Evolutionary conservation across 2,113 vertebrate genomes (phyloP).

Genomic region (Dicaeum eximium): DNA sequence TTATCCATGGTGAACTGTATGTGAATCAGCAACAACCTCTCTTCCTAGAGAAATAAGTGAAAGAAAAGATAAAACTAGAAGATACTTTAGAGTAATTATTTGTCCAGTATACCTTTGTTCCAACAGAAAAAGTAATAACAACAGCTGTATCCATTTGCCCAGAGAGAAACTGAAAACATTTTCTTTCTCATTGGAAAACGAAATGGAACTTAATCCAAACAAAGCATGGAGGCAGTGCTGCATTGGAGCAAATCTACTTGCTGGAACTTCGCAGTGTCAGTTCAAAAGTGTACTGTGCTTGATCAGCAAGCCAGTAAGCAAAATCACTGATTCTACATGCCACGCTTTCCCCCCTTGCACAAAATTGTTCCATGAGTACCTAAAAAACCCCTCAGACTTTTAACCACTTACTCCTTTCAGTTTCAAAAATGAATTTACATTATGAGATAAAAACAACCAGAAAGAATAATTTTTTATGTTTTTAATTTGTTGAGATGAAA

Average conservation of each 20-base stretch:
- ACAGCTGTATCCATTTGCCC: background rate
- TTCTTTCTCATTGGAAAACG: background rate
- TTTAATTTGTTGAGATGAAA: background rate
- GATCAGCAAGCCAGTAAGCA: background rate
- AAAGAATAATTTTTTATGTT: background rate
- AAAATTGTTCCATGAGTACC: background rate
- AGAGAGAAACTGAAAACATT: background rate
- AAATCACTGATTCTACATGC: background rate
- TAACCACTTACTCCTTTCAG: background rate
- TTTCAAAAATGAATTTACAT: background rate
- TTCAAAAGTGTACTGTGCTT: background rate
- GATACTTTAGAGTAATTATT: background rate
- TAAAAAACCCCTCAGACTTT: background rate
- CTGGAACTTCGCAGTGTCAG: background rate
- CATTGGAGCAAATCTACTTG: background rate
- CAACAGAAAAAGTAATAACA: background rate
- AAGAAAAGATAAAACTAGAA: background rate
- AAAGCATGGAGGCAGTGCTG: background rate
- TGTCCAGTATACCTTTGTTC: background rate
- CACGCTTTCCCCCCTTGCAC: background rate
- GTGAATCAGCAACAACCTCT: background rate
- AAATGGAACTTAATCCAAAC: background rate
- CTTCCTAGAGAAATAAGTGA: background rate
- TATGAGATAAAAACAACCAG: background rate
- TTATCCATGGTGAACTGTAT: background rate